phyloP scores from a whole-genome alignment of 2,113 vertebrate species.

The Irena cyanogastra region DNA sequence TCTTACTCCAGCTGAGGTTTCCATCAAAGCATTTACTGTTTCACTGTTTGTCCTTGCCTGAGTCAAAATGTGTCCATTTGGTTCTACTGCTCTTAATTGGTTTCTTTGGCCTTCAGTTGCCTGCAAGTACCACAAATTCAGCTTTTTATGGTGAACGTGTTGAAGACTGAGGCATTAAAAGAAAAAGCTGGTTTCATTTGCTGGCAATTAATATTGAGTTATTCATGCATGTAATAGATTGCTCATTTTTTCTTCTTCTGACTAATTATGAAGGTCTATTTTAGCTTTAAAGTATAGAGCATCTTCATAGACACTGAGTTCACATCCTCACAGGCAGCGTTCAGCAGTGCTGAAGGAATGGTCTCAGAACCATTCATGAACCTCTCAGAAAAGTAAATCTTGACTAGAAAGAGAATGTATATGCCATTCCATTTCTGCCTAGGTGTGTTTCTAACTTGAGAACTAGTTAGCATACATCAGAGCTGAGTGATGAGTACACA shows the following conservation, averaged over 20 bases:
- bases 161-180: neutral
- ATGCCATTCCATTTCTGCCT: slow-evolving; percentile 30
- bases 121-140: neutral
- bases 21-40: neutral
- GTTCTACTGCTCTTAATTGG: neutral
- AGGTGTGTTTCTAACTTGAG: slow-evolving; percentile 44
- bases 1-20: neutral
- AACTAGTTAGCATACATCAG: slow-evolving; percentile 36
- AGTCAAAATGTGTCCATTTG: neutral
- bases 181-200: neutral
- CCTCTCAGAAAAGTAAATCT: slow-evolving; percentile 38
- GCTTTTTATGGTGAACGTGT: neutral
- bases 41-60: neutral
- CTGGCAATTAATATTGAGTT: slow-evolving; percentile 15
- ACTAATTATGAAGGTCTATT: slow-evolving; percentile 20
- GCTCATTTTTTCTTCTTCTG: neutral
- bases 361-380: neutral
- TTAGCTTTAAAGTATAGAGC: neutral
- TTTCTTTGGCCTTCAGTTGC: neutral
- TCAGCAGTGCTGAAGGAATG: neutral
- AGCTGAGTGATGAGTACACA: slow-evolving; percentile 37
- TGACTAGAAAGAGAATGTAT: slow-evolving; percentile 29
- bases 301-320: neutral
- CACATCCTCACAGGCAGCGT: neutral
- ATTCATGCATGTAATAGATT: neutral